Conservation (phyloP, 2,113 vertebrate genomes). For the Danionella cerebrum region DNA sequence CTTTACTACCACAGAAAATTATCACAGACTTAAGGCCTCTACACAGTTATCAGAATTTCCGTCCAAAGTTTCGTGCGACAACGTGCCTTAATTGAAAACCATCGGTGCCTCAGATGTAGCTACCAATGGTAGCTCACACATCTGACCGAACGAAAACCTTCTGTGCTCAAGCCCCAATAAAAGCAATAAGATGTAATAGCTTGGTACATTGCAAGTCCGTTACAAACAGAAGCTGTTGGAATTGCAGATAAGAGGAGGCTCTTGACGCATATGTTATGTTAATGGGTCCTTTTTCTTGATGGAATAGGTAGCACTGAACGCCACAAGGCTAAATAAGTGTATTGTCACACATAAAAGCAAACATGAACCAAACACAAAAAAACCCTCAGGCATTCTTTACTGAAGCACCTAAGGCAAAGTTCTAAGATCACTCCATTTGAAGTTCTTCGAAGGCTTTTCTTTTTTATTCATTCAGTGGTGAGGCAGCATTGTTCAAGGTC, state of each 20-base stretch:
- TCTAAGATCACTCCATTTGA: background rate
- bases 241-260: background rate
- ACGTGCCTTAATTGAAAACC: no score
- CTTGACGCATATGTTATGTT: conserved; percentile 14
- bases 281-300: conserved; percentile 9
- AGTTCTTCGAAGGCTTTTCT: background rate
- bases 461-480: background rate
- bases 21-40: no score
- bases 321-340: conserved; percentile 19
- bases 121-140: no score
- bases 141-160: no score
- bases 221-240: background rate
- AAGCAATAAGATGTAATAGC: no score
- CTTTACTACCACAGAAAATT: no score
- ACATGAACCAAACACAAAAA: background rate
- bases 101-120: no score
- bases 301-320: background rate
- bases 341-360: conserved; percentile 11
- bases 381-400: background rate
- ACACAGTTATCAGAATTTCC: no score
- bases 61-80: no score
- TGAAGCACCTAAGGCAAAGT: background rate
- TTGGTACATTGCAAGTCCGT: background rate
- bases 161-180: no score
- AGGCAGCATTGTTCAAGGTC: background rate